Evolutionary conservation across 2,797 vertebrate species (phyloP), one percentile per base, ranked within the genome.

Genomic region (Kryptopterus vitreolus): DNA sequence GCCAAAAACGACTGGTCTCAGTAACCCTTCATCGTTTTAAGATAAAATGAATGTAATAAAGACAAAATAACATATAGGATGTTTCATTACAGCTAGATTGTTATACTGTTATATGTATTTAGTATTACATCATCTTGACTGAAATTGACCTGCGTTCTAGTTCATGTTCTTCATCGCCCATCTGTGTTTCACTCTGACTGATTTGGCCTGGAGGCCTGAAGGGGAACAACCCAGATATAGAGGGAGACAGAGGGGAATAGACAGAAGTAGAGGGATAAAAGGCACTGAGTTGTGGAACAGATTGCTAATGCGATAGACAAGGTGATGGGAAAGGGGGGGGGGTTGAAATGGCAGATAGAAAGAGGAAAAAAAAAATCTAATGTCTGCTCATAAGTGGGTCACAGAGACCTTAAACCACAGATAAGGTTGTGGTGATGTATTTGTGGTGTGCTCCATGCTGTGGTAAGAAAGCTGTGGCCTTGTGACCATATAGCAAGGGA

Each of bases 171-270:
- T 24, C 43, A 48, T 48, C n/a, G 13, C 9, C 66, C 38, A 70
- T 70, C 46, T 70, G 46, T 11, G 46, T 70, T 10, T 24, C 2
- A 11, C 66, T 20, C 24, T 69, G 66, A 69, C 16, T 48, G 66
- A 26, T 48, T n/a, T 69, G 66, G 43, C 66, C 66, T 50, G 61
- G 9, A 33, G 31, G 31, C 10, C 33, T 38, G 26, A 26, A 70
- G 46, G 68, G 50, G 26, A 70, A 46, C 48, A 70, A 52, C 24
- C 46, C 68, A 70, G 24, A 53, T 70, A 70, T 70, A 70, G 68
- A 24, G 12, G 9, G 16, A 71, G 69, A 53, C 18, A 71, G 46
- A 50, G 18, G 26, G 15, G 11, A 29, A 50, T 46, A 69, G 46
- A 29, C 48, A 71, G 48, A 31, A 71, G 48, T 46, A 48, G 22